Percentiles rank a stretch among this genome's conserved stretches.
Conservation (phyloP, 2,888 invertebrate genomes). For the Myathropa florea region DNA sequence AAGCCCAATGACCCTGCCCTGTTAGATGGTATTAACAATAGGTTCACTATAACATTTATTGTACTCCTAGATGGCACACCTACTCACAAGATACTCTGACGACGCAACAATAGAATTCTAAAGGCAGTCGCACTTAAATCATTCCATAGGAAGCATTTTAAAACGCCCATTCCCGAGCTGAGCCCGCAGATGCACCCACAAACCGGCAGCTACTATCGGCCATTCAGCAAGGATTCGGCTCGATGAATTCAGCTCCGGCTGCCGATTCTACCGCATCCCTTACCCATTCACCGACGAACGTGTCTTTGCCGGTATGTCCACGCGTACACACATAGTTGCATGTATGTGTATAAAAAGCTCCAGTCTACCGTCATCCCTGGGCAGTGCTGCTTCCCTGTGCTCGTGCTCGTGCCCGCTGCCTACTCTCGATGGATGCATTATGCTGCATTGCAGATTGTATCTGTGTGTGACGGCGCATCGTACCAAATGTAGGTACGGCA, state of each 20-base stretch:
- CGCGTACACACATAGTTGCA: background rate
- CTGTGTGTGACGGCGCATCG: constrained; percentile 31
- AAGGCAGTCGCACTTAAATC: constrained; percentile 44
- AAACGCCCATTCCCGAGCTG: constrained; percentile 27
- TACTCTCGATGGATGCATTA: constrained; percentile 46
- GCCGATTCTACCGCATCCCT: background rate
- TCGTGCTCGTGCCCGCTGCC: background rate
- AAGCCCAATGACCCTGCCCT: constrained; percentile 52
- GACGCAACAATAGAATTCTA: constrained; percentile 52
- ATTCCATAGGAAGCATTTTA: constrained; percentile 49
- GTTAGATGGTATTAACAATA: constrained; percentile 51
- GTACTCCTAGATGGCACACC: constrained; percentile 51
- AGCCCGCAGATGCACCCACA: constrained; percentile 10
- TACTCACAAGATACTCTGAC: constrained; percentile 42
- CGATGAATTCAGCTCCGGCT: background rate
- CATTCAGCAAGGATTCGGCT: constrained; percentile 1
- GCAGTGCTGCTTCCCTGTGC: background rate
- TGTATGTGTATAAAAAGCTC: background rate
- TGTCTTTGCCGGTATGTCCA: background rate
- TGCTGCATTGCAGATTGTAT: constrained; percentile 63
- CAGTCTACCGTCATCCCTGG: constrained; percentile 28
- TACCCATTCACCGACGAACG: background rate
- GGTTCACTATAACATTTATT: constrained; percentile 51
- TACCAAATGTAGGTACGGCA: constrained; percentile 5
- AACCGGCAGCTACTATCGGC: constrained; percentile 6